These are phyloP conservation scores for Ophion ventricosus DNA, from an alignment of 2,888 invertebrate genomes.

Conservation along the genomic window DNA sequence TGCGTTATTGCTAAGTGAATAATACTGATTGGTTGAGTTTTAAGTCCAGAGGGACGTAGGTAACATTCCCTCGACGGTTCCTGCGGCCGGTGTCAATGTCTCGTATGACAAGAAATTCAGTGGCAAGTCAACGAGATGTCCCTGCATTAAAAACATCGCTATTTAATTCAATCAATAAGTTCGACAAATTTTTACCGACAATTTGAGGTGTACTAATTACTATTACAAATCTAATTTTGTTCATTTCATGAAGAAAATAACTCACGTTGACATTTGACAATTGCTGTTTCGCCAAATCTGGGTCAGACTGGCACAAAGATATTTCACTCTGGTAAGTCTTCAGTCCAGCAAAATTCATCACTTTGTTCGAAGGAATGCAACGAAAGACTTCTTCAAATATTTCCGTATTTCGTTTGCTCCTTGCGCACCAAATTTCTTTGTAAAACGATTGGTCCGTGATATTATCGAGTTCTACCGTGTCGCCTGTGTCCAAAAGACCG, in stretches of 20 bases:
- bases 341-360: slow-evolving; percentile 91
- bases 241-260: slow-evolving; percentile 43
- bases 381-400: slow-evolving; percentile 97
- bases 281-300: slow-evolving; percentile 89
- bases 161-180: neutral
- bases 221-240: neutral
- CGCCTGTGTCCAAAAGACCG: slow-evolving; percentile 86
- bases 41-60: slow-evolving; percentile 95
- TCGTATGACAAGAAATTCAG: slow-evolving; percentile 95
- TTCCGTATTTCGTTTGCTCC: slow-evolving; percentile 92
- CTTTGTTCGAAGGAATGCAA: slow-evolving; percentile 93
- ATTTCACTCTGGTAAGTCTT: slow-evolving; percentile 90
- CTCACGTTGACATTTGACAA: slow-evolving; percentile 89
- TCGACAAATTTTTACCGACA: neutral
- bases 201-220: neutral
- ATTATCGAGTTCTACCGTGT: slow-evolving; percentile 89
- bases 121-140: slow-evolving; percentile 95
- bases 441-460: slow-evolving; percentile 92
- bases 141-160: slow-evolving; percentile 83
- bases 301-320: slow-evolving; percentile 90
- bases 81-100: slow-evolving; percentile 91
- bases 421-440: slow-evolving; percentile 91
- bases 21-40: slow-evolving; percentile 50
- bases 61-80: slow-evolving; percentile 95
- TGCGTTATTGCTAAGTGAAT: slow-evolving; percentile 26